Conservation (phyloP, 2,888 invertebrate genomes). For the Cremastobaeus sp. region DNA sequence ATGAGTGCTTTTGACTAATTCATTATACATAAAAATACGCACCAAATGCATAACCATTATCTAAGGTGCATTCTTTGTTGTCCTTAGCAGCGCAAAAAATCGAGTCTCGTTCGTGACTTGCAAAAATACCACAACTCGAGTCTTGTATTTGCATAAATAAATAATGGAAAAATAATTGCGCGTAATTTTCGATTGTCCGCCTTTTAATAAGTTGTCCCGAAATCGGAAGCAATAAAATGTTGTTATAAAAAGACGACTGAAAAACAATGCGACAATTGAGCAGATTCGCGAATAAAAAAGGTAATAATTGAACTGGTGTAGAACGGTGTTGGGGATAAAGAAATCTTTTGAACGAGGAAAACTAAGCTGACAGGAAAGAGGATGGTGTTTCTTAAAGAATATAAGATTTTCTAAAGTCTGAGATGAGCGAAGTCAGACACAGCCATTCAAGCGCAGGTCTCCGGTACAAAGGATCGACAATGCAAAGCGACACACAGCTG, state of each 20-base stretch:
- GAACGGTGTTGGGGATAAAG: slow-evolving; percentile 65
- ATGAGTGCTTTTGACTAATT: slow-evolving; percentile 77
- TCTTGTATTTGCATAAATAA: too few relatives aligned
- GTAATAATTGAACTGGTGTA: slow-evolving; percentile 32
- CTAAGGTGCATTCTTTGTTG: slow-evolving; percentile 28
- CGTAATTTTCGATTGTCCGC: too few relatives aligned
- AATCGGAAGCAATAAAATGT: too few relatives aligned
- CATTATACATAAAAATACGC: slow-evolving; percentile 73
- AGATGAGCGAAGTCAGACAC: slow-evolving; percentile 73
- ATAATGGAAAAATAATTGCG: too few relatives aligned
- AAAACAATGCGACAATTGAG: slow-evolving; percentile 15
- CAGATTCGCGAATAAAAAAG: slow-evolving; percentile 12
- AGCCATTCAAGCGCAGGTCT: slow-evolving; percentile 70
- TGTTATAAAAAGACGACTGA: neutral
- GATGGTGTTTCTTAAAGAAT: slow-evolving; percentile 66
- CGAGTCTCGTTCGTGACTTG: slow-evolving; percentile 14
- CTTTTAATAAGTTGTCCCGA: too few relatives aligned
- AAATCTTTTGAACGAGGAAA: slow-evolving; percentile 72
- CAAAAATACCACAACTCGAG: slow-evolving; percentile 3
- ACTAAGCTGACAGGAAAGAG: slow-evolving; percentile 69
- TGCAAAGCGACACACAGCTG: slow-evolving; percentile 73
- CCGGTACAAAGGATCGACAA: slow-evolving; percentile 74
- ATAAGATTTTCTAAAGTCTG: slow-evolving; percentile 62
- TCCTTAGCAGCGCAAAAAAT: slow-evolving; percentile 11
- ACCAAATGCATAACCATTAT: slow-evolving; percentile 73